A percentile compares a stretch with the other conserved stretches of the same genome.
Conservation (phyloP, 2,113 vertebrate species). For the Columba livia region DNA sequence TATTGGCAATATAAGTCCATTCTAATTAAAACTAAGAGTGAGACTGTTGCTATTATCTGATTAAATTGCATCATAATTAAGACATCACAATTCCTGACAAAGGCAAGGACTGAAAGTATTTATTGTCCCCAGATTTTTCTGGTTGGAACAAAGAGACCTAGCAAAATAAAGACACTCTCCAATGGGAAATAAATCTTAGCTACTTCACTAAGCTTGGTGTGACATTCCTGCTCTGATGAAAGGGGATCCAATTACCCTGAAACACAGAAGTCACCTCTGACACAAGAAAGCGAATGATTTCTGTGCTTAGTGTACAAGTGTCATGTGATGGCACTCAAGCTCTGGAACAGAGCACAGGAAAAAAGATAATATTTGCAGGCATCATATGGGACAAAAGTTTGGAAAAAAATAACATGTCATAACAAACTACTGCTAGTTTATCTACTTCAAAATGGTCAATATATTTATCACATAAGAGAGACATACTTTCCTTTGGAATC, state of each 20-base stretch:
- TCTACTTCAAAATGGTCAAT: background rate
- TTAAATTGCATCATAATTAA: background rate
- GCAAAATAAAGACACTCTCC: background rate
- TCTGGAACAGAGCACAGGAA: background rate
- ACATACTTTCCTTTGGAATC: constrained; percentile 2
- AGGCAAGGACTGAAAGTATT: background rate
- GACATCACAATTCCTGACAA: background rate
- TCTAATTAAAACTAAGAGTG: background rate
- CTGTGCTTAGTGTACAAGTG: background rate
- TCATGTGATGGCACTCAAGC: background rate
- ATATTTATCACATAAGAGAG: constrained; percentile 11
- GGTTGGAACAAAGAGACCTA: background rate
- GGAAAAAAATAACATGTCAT: background rate
- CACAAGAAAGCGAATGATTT: background rate
- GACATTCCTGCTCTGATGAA: background rate
- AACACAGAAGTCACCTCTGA: background rate
- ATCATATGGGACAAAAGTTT: background rate
- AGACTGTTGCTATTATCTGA: background rate
- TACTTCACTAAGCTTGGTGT: background rate
- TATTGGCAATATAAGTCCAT: background rate
- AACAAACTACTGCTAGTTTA: constrained; percentile 11
- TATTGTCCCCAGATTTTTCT: background rate
- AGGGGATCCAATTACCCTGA: background rate
- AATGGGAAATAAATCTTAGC: background rate
- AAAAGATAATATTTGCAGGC: background rate